These are phyloP conservation scores for Thalassoma bifasciatum DNA, from an alignment of 2,113 vertebrate species.

Conservation along the genomic window DNA sequence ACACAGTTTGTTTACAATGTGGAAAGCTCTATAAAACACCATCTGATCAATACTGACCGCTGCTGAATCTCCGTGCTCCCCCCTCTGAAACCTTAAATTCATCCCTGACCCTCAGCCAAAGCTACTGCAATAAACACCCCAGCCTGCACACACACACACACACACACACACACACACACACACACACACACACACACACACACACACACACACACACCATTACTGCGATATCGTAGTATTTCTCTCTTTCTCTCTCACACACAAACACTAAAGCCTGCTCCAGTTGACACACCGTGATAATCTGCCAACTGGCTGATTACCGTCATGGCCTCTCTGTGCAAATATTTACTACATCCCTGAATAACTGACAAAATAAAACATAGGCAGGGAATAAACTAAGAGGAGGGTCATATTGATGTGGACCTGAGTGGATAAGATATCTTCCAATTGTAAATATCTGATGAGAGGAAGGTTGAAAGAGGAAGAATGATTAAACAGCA, in stretches of 20 bases:
- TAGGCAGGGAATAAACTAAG: conserved; percentile 56
- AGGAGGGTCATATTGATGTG: conserved; percentile 26
- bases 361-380: conserved; percentile 70
- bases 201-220: background rate
- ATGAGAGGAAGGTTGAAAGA: conserved; percentile 12
- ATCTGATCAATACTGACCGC: conserved; percentile 49
- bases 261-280: conserved; percentile 4
- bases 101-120: conserved; percentile 44
- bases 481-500: conserved; percentile 20
- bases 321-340: conserved; percentile 41
- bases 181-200: background rate
- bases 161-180: conserved; percentile 3
- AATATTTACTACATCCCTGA: conserved; percentile 65
- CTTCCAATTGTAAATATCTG: conserved; percentile 33
- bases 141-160: too few species aligned
- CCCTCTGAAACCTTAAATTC: conserved; percentile 49
- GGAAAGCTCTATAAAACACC: conserved; percentile 56
- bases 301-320: conserved; percentile 63
- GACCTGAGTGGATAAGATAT: conserved; percentile 43
- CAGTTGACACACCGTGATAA: conserved; percentile 50
- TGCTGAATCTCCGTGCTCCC: conserved; percentile 14
- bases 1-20: conserved; percentile 45
- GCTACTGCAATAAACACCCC: conserved; percentile 3
- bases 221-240: too few species aligned
- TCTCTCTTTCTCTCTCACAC: background rate